A percentile compares a stretch with the other conserved stretches of the same genome.
Conservation (phyloP, 2,797 vertebrate species). For the Amblyopsis hoosieri region DNA sequence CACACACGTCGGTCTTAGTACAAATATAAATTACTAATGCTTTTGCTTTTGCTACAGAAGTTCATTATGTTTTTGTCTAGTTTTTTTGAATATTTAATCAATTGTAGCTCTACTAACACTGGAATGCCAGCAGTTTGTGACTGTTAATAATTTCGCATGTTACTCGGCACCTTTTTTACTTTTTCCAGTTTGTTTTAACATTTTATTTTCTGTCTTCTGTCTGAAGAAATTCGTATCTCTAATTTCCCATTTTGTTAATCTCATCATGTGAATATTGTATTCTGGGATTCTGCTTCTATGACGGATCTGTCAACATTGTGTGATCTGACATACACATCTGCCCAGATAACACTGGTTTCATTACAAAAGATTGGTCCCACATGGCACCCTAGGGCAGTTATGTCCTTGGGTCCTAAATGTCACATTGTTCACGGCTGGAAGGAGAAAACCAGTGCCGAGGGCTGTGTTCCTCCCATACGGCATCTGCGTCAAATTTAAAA, state of each 20-base stretch:
- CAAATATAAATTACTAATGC: too few relatives aligned
- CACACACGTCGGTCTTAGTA: too few relatives aligned
- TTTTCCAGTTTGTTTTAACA: conserved; percentile 29
- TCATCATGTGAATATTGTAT: conserved; percentile 37
- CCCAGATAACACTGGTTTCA: conserved; percentile 59
- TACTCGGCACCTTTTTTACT: conserved; percentile 28
- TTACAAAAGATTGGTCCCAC: conserved; percentile 35
- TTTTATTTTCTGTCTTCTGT: conserved; percentile 15
- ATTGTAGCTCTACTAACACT: conserved; percentile 38
- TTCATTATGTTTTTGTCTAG: background rate
- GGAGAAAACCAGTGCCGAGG: background rate
- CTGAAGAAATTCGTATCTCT: conserved; percentile 19
- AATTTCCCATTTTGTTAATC: conserved; percentile 19
- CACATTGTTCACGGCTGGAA: conserved; percentile 13
- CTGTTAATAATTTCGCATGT: conserved; percentile 50
- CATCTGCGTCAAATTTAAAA: too few relatives aligned
- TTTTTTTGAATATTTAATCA: background rate
- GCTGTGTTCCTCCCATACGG: too few relatives aligned
- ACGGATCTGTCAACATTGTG: conserved; percentile 53
- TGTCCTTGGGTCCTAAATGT: conserved; percentile 33
- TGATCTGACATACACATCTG: conserved; percentile 35
- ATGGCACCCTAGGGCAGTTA: conserved; percentile 41
- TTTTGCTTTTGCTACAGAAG: too few relatives aligned
- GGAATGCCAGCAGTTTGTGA: conserved; percentile 26
- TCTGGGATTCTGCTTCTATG: conserved; percentile 36